Percentiles rank a stretch among this genome's conserved stretches.
These are phyloP conservation scores for Drosophila macrospina DNA, from an alignment of 2,888 invertebrate genomes.

Conservation along the genomic window DNA sequence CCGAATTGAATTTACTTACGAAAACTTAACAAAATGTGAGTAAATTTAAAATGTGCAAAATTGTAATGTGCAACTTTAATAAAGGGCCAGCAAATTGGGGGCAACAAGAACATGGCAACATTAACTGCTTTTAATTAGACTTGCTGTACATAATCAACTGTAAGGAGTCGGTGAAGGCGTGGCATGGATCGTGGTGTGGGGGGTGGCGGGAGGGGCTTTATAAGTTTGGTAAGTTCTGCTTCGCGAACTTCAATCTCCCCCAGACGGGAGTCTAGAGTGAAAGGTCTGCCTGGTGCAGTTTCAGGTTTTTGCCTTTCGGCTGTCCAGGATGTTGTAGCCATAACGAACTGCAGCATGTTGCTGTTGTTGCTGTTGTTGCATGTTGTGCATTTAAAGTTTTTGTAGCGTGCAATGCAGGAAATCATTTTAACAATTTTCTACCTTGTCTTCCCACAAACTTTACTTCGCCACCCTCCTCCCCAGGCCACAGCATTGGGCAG, in stretches of 20 bases:
- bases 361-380: constrained; percentile 64
- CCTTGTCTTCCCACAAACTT: constrained; percentile 29
- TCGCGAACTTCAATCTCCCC: constrained; percentile 32
- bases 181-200: too few relatives aligned
- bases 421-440: constrained; percentile 78
- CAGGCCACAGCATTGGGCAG: neutral
- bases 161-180: constrained; percentile 33
- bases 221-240: constrained; percentile 47
- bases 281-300: neutral
- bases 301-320: constrained; percentile 25
- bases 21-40: neutral
- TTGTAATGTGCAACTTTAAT: constrained; percentile 6
- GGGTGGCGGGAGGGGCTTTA: constrained; percentile 3
- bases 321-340: constrained; percentile 53
- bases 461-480: neutral
- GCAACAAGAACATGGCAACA: constrained; percentile 46
- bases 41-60: neutral
- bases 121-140: constrained; percentile 76
- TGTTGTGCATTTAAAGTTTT: constrained; percentile 76
- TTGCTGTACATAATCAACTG: constrained; percentile 69
- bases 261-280: neutral
- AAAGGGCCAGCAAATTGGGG: constrained; percentile 11
- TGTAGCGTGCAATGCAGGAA: constrained; percentile 78
- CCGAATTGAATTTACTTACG: constrained; percentile 4
- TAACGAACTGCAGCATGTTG: constrained; percentile 64